Conservation (phyloP, 2,888 invertebrate genomes). For the Ectemnius continuus region DNA sequence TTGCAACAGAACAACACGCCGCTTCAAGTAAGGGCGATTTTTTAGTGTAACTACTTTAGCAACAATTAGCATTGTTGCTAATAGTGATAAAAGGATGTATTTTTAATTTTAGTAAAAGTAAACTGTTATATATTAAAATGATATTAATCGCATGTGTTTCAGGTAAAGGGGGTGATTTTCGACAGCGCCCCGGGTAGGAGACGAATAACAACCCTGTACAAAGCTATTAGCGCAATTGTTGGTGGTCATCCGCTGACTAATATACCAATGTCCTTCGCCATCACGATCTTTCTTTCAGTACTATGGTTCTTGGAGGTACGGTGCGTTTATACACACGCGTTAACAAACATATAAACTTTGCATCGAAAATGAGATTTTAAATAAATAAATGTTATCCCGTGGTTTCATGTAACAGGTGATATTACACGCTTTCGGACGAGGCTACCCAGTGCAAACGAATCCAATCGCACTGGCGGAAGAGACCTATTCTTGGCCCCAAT, state of each 20-base stretch:
- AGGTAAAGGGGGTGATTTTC: conserved; percentile 84
- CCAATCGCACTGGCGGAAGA: conserved; percentile 82
- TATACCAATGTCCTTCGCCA: conserved; percentile 80
- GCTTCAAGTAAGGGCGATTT: conserved; percentile 76
- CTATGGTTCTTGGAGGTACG: conserved; percentile 82
- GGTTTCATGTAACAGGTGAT: conserved; percentile 69
- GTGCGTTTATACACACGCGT: background rate
- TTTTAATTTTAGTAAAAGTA: background rate
- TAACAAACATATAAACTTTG: background rate
- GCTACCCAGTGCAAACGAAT: conserved; percentile 79
- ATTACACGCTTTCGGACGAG: conserved; percentile 72
- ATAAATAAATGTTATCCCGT: background rate
- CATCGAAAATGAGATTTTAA: background rate
- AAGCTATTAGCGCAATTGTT: conserved; percentile 82
- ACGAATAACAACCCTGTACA: conserved; percentile 80
- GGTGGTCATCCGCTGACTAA: conserved; percentile 81
- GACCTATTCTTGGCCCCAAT: conserved; percentile 82
- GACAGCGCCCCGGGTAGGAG: conserved; percentile 86
- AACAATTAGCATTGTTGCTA: too few relatives aligned
- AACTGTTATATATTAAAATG: background rate
- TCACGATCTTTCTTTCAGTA: conserved; percentile 81
- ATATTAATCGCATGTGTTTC: background rate
- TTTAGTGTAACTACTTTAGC: too few relatives aligned
- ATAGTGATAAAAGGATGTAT: too few relatives aligned
- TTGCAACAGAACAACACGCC: conserved; percentile 80